Evolutionary conservation across 2,888 invertebrate species (phyloP).

Genomic region (Phoenoteleia sp.): DNA sequence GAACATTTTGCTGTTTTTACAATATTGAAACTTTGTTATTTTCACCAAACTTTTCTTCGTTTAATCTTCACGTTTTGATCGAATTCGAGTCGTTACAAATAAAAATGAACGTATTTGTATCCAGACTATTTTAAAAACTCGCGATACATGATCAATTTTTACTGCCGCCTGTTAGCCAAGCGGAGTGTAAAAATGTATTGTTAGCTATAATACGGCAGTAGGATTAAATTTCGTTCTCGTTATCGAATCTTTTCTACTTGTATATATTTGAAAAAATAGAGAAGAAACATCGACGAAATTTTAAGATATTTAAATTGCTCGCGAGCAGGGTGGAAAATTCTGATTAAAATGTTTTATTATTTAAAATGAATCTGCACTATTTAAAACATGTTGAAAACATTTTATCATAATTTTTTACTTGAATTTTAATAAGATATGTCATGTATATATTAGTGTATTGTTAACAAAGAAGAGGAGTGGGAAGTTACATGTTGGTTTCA

Average conservation of each 20-base stretch:
- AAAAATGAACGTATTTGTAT: slow-evolving; percentile 44
- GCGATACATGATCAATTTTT: slow-evolving; percentile 49
- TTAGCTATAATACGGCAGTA: slow-evolving; percentile 73
- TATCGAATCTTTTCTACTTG: slow-evolving; percentile 82
- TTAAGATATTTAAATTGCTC: slow-evolving; percentile 75
- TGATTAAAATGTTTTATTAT: background rate
- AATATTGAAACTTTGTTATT: no score
- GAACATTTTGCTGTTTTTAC: no score
- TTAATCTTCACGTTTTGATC: slow-evolving; percentile 47
- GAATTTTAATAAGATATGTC: no score
- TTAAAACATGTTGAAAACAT: no score
- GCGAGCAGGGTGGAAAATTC: slow-evolving; percentile 62
- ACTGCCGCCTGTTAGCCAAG: slow-evolving; percentile 52
- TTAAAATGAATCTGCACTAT: background rate
- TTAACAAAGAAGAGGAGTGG: no score
- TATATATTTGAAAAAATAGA: slow-evolving; percentile 74
- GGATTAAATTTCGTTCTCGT: slow-evolving; percentile 71
- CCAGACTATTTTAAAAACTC: slow-evolving; percentile 27
- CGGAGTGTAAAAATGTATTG: slow-evolving; percentile 76
- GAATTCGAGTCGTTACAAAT: slow-evolving; percentile 19
- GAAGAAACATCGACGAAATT: slow-evolving; percentile 76
- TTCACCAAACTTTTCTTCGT: slow-evolving; percentile 17
- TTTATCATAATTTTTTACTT: no score
- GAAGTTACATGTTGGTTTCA: no score
- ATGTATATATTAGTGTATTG: no score